Evolutionary conservation across 2,113 vertebrate genomes (phyloP), one percentile per base, ranked within the genome.

Genomic region (Callorhinus ursinus): DNA sequence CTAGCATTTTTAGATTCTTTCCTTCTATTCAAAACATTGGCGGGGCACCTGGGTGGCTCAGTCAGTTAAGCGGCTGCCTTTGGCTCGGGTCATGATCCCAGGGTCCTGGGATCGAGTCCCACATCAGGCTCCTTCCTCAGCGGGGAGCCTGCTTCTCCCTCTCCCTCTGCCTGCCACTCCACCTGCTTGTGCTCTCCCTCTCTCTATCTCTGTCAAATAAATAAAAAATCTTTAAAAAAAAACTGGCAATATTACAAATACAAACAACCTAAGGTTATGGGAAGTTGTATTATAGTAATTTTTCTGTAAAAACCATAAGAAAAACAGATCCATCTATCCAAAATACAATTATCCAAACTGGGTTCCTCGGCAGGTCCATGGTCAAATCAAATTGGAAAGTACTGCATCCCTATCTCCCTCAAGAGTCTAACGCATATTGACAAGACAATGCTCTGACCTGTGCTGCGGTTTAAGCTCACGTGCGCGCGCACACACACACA

Each of bases 21-120:
- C 15, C 39, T 95, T 97, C 61, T 85, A 72, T 92, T 97, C 76
- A 88, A 95, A 87, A 91, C 69, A 93, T 12, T 93, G 86, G 39
- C 39, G 69, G 39, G 39, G 4, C 4, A 4, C 39, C 39, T 39
- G 39, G 39, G 39, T 39, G 39, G 39, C 39, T 39, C 39, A 39
- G 39, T 39, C 39, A 4, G 39, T 39, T 39, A 39, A 39, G 39
- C 39, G 39, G 39, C 39, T 39, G 39, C 39, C 39, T 39, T 39
- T 39, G 39, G 39, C 39, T 39, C 39, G 4, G 39, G 39, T 39
- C 39, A 39, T 39, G 39, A 39, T 39, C 39, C 39, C 39, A 39
- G 39, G 39, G 39, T 39, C 39, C 39, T 39, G 39, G 39, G 39
- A 39, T 39, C 39, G 39, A 39, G 39, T 39, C 39, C 39, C 39